Evolutionary conservation across 2,888 invertebrate species (phyloP).

Genomic region (Drosophila melanosoma): DNA sequence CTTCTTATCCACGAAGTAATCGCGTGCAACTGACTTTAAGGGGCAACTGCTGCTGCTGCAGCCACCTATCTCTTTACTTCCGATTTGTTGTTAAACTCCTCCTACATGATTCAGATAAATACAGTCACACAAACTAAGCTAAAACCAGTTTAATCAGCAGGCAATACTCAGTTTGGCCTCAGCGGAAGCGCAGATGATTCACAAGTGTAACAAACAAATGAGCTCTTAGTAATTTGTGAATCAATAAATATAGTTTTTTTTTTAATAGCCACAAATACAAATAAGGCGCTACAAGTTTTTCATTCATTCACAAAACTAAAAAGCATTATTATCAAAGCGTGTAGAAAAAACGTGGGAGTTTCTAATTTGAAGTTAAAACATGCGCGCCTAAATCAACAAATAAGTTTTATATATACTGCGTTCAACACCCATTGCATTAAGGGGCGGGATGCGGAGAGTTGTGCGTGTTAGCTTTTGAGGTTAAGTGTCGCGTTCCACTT

Average conservation of each 20-base stretch:
- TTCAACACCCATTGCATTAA: slow-evolving; percentile 5
- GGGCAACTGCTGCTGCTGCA: slow-evolving; percentile 1
- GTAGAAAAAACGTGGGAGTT: slow-evolving; percentile 64
- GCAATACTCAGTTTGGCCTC: slow-evolving; percentile 31
- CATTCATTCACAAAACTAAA: slow-evolving; percentile 70
- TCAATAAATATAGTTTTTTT: slow-evolving; percentile 31
- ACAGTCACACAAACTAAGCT: slow-evolving; percentile 10
- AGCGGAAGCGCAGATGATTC: slow-evolving; percentile 65
- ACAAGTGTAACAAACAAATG: slow-evolving; percentile 54
- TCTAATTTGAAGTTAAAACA: slow-evolving; percentile 35
- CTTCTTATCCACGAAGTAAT: slow-evolving; percentile 46
- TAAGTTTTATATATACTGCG: slow-evolving; percentile 1
- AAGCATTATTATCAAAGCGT: slow-evolving; percentile 24
- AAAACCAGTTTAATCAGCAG: slow-evolving; percentile 62
- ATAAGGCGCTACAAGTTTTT: slow-evolving; percentile 70
- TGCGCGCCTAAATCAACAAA: slow-evolving; percentile 46
- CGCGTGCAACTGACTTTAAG: slow-evolving; percentile 24
- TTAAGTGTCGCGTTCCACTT: slow-evolving; percentile 73
- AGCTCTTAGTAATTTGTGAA: slow-evolving; percentile 16
- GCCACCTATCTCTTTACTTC: slow-evolving; percentile 61
- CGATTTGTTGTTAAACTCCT: slow-evolving; percentile 51
- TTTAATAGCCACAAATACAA: slow-evolving; percentile 26
- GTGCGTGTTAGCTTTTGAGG: slow-evolving; percentile 31
- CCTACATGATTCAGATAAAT: slow-evolving; percentile 61
- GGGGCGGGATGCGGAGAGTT: not conserved